These are phyloP conservation scores for Hystrix brachyura DNA, from an alignment of 2,113 vertebrate genomes.

Conservation along the genomic window DNA sequence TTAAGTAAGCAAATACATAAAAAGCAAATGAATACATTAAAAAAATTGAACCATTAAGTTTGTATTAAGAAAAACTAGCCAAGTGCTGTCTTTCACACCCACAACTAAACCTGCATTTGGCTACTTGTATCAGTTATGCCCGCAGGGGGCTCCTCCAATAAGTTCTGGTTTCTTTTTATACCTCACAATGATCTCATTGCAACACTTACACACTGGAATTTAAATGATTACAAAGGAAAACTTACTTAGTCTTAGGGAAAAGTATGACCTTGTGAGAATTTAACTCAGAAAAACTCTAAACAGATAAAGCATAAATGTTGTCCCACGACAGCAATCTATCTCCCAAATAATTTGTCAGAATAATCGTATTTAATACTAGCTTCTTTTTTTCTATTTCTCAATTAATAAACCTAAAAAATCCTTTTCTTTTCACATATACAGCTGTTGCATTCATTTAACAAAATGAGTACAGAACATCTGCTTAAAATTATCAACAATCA, in stretches of 20 bases:
- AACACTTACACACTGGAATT: conserved; percentile 51
- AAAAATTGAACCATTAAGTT: conserved; percentile 41
- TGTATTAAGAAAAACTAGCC: conserved; percentile 42
- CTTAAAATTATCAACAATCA: conserved; percentile 24
- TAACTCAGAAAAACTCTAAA: conserved; percentile 58
- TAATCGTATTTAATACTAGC: conserved; percentile 47
- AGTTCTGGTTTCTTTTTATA: conserved; percentile 23
- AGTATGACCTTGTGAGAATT: conserved; percentile 24
- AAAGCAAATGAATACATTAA: background rate
- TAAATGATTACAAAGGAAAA: background rate
- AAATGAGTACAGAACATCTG: conserved; percentile 31
- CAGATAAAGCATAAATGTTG: conserved; percentile 44
- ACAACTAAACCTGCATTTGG: conserved; percentile 28
- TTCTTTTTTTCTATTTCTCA: conserved; percentile 67
- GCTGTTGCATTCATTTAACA: conserved; percentile 4
- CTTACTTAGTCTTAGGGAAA: background rate
- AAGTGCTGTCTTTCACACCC: background rate
- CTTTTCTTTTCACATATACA: conserved; percentile 6
- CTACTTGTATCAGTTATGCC: conserved; percentile 18
- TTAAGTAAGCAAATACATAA: background rate
- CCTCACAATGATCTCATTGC: background rate
- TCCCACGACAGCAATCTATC: background rate
- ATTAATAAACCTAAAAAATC: conserved; percentile 5
- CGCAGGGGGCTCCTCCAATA: conserved; percentile 35
- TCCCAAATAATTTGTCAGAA: conserved; percentile 62